A percentile compares a stretch with the other conserved stretches of the same genome.
These are phyloP conservation scores for Pipistrellus kuhlii DNA, from an alignment of 2,797 vertebrate species.

Conservation along the genomic window DNA sequence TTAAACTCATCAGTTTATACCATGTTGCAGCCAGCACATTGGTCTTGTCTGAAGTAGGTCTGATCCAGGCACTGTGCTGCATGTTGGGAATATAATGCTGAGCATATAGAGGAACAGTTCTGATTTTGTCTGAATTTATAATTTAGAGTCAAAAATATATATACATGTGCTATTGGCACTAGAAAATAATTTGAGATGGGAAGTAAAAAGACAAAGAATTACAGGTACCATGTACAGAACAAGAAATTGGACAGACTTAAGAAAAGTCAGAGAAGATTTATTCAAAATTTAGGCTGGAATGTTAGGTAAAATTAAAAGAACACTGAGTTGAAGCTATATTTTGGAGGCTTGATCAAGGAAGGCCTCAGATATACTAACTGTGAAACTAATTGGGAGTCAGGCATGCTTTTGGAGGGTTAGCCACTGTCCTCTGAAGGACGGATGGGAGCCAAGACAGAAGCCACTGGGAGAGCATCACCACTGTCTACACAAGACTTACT, in stretches of 20 bases:
- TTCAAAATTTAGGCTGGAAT: neutral
- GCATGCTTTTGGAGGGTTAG: neutral
- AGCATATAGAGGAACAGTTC: neutral
- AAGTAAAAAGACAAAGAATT: neutral
- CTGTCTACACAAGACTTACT: accelerated
- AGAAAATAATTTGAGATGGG: neutral
- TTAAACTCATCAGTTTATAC: neutral
- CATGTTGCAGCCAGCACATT: neutral
- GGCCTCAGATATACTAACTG: neutral
- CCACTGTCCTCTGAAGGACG: neutral
- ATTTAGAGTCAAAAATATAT: neutral
- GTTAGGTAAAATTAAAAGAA: neutral
- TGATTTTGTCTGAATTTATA: neutral
- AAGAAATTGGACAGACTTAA: neutral
- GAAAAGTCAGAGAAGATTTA: neutral
- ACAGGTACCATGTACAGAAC: neutral
- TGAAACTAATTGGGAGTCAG: neutral
- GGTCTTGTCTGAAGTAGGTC: neutral
- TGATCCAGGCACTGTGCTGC: neutral
- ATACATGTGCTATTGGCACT: neutral
- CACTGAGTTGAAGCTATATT: neutral
- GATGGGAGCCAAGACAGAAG: neutral
- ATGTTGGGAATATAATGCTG: neutral
- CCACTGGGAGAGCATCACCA: no score
- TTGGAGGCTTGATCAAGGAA: neutral